Evolutionary conservation across 2,113 vertebrate species (phyloP).

Genomic region (Nymphicus hollandicus): DNA sequence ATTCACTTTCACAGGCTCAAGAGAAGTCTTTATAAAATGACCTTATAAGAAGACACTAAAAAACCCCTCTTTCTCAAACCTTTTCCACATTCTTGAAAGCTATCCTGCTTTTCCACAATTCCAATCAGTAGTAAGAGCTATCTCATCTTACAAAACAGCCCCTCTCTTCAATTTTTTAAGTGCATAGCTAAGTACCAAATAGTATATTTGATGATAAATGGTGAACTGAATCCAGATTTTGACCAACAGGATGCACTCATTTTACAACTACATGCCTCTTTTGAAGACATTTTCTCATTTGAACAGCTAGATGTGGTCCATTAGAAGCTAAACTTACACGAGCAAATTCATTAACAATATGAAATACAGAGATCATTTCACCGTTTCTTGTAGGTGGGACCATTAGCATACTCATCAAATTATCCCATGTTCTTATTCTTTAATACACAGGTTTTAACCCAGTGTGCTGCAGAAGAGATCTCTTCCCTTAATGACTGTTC

Average conservation of each 20-base stretch:
- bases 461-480: neutral
- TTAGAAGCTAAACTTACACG: neutral
- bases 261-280: neutral
- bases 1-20: neutral
- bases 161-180: neutral
- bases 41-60: neutral
- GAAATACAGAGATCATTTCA: neutral
- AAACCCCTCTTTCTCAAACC: neutral
- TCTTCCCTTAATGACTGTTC: neutral
- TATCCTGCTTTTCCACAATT: neutral
- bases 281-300: neutral
- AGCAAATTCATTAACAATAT: neutral
- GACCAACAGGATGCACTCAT: neutral
- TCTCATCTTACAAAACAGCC: neutral
- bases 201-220: neutral
- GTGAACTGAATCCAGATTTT: neutral
- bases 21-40: neutral
- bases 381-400: accelerated
- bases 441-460: neutral
- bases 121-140: neutral
- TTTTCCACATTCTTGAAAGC: neutral
- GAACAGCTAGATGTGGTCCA: neutral
- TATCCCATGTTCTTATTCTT: neutral
- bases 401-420: neutral
- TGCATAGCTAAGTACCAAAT: neutral